Percentiles rank a stretch among this genome's conserved stretches.
Evolutionary conservation across 2,888 invertebrate genomes (phyloP).

Genomic region (Epistrophella euchroma): DNA sequence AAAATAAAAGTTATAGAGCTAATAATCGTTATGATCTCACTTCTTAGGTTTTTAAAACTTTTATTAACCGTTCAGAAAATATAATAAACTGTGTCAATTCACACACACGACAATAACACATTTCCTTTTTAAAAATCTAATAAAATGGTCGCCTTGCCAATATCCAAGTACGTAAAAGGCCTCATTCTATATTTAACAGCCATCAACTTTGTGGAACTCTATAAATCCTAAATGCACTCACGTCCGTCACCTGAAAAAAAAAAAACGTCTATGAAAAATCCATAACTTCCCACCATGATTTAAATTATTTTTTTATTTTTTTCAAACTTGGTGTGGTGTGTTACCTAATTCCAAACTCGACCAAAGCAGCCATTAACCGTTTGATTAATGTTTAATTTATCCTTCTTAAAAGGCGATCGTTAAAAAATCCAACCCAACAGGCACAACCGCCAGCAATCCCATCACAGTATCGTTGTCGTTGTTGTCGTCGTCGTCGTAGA

Average conservation of each 20-base stretch:
- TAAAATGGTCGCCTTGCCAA: constrained; percentile 16
- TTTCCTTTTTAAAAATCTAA: constrained; percentile 5
- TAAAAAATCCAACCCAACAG: constrained; percentile 38
- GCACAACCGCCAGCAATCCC: constrained; percentile 11
- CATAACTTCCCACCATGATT: constrained; percentile 37
- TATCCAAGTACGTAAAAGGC: constrained; percentile 28
- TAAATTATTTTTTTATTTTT: not conserved
- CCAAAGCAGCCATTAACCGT: constrained; percentile 53
- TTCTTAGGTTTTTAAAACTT: not conserved
- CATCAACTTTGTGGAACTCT: constrained; percentile 32
- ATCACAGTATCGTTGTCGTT: constrained; percentile 30
- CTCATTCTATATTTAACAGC: constrained; percentile 25
- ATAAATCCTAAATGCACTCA: constrained; percentile 41
- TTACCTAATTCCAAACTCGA: constrained; percentile 55
- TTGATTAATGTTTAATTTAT: constrained; percentile 72
- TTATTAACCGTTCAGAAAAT: constrained; percentile 8
- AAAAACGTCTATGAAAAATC: constrained; percentile 30
- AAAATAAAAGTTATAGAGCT: not conserved
- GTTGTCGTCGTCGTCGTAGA: not conserved
- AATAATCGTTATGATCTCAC: not conserved
- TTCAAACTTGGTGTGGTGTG: constrained; percentile 1
- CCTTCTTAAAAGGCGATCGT: constrained; percentile 54
- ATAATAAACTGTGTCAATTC: constrained; percentile 26
- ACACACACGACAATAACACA: constrained; percentile 10
- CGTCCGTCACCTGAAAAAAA: constrained; percentile 30